Evolutionary conservation across 1,140 invertebrate genomes (phyloP), one percentile per base, ranked within the genome.

Genomic region (Spodoptera frugiperda): DNA sequence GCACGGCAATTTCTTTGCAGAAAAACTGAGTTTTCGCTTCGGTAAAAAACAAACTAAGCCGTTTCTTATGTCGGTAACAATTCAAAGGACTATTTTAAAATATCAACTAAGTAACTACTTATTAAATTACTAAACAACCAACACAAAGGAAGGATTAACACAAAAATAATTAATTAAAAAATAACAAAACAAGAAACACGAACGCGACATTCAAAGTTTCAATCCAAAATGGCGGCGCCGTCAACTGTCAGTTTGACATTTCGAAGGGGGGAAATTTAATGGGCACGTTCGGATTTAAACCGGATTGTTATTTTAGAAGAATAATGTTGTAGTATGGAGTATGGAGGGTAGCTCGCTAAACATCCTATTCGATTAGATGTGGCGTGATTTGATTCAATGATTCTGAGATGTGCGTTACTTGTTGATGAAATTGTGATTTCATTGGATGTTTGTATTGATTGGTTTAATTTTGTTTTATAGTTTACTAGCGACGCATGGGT

Each of bases 191-290:
- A 39, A 49, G 17, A 72, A 72, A 3, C 44, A 12, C 2, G 19
- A 33, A 74, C 44, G 11, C 12, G 30, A 48, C 78, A 85, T 72
- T 39, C 19, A n/a, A 53, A 75, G 9, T 78, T 72, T 73, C 25
- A 78, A 79, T 72, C 71, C 25, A 78, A 79, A 77, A 76, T 81
- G 78, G 82, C 79, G 85, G 82, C 77, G 49, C 73, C 82, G 84
- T 91, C 87, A 89, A 87, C 86, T 91, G 89, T 92, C 89, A 91
- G 82, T 82, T 85, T 92, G 89, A 91, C 88, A 89, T 84, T 80
- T 78, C 70, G 74, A 77, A 78, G 33, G 33, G 33, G 82, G 87
- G 85, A 81, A 55, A 67, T 73, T 71, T 90, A 87, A 87, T 87
- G 89, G 87, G 78, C 79, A 82, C 81, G 81, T 82, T 82, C 79